These are phyloP conservation scores for Coelinius sp. DNA, from an alignment of 2,888 invertebrate genomes.

Conservation along the genomic window DNA sequence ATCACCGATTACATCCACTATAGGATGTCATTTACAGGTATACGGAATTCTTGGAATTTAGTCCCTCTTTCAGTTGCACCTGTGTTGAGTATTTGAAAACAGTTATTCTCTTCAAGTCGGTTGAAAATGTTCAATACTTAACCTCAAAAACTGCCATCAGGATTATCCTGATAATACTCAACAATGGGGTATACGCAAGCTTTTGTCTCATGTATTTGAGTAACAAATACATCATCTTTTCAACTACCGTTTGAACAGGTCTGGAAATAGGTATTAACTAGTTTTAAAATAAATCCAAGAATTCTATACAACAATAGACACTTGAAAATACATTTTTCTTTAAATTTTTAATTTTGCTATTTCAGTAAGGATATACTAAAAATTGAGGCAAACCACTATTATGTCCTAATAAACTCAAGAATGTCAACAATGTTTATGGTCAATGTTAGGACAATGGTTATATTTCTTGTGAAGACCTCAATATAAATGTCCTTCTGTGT, in stretches of 20 bases:
- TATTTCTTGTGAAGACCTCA: conserved; percentile 1
- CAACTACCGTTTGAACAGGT: conserved; percentile 7
- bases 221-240: conserved; percentile 8
- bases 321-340: background rate
- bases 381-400: background rate
- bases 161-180: conserved; percentile 17
- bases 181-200: background rate
- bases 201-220: conserved; percentile 13
- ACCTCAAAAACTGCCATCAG: conserved; percentile 18
- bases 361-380: background rate
- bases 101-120: background rate
- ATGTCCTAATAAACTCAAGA: background rate
- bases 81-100: background rate
- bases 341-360: background rate
- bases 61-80: conserved; percentile 24
- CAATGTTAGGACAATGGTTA: background rate
- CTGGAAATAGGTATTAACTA: background rate
- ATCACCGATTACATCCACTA: conserved; percentile 36
- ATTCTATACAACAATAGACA: background rate
- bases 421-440: background rate
- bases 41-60: conserved; percentile 35
- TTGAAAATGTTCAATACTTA: conserved; percentile 6
- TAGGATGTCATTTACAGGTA: conserved; percentile 35
- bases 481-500: conserved; percentile 9
- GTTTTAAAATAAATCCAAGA: background rate